phyloP scores from a whole-genome alignment of 2,888 invertebrate genomes.

The Linyphia triangularis region DNA sequence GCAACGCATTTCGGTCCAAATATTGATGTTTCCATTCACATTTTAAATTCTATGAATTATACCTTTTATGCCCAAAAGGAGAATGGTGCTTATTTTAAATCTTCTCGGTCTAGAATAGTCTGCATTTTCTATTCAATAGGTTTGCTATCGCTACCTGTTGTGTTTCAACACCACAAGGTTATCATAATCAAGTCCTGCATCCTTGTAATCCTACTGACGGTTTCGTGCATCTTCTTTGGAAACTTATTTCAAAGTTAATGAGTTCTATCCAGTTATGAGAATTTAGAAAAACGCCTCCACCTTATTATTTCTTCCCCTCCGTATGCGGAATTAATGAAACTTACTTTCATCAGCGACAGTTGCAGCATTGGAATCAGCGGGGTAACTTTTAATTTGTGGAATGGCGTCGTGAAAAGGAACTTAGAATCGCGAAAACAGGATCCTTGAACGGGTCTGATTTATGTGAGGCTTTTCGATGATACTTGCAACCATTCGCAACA shows the following conservation, averaged over 20 bases:
- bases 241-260: not conserved
- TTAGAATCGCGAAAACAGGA: slow-evolving; percentile 36
- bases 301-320: not conserved
- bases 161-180: not conserved
- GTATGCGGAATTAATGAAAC: not conserved
- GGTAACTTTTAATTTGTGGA: slow-evolving; percentile 20
- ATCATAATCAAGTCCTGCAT: not conserved
- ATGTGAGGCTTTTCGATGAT: slow-evolving; percentile 52
- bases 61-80: too few species aligned
- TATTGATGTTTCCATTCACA: too few species aligned
- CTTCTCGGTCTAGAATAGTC: too few species aligned
- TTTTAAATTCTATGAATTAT: too few species aligned
- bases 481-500: slow-evolving; percentile 13
- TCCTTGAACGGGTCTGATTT: slow-evolving; percentile 69
- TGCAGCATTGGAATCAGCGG: not conserved
- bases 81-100: too few species aligned
- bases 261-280: not conserved
- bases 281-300: not conserved
- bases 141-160: not conserved
- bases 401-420: slow-evolving; percentile 23
- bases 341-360: slow-evolving; percentile 3
- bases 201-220: not conserved
- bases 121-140: too few species aligned
- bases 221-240: not conserved
- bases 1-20: too few species aligned